Evolutionary conservation across 2,113 vertebrate species (phyloP).

Genomic region (Grus americana): DNA sequence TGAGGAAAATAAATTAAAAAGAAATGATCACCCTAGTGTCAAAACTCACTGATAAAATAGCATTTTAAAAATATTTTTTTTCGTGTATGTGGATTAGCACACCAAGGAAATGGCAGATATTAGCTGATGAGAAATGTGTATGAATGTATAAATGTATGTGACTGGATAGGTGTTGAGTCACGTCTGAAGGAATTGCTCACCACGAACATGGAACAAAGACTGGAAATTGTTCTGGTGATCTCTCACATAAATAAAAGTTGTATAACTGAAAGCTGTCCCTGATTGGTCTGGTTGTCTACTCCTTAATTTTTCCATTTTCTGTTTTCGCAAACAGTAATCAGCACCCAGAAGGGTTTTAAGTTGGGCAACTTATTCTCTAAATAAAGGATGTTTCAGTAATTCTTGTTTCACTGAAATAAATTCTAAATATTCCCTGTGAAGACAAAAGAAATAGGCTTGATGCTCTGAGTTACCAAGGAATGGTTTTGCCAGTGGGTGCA

Average conservation of each 20-base stretch:
- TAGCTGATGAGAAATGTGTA: neutral
- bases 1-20: neutral
- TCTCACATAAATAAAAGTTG: neutral
- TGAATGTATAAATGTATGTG: neutral
- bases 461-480: neutral
- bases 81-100: neutral
- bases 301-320: neutral
- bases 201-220: neutral
- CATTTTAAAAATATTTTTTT: neutral
- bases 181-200: neutral
- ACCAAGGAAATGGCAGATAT: neutral
- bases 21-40: neutral
- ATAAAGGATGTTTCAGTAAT: neutral
- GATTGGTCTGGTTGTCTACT: neutral
- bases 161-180: neutral
- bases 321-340: neutral
- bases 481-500: fast-evolving
- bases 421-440: neutral
- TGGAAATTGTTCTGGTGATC: neutral
- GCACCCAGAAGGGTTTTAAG: neutral
- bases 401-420: neutral
- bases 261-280: neutral
- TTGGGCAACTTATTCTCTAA: neutral
- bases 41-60: neutral
- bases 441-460: neutral